phyloP scores from a whole-genome alignment of 1,140 invertebrate genomes.

The Hylyphantes graminicola region DNA sequence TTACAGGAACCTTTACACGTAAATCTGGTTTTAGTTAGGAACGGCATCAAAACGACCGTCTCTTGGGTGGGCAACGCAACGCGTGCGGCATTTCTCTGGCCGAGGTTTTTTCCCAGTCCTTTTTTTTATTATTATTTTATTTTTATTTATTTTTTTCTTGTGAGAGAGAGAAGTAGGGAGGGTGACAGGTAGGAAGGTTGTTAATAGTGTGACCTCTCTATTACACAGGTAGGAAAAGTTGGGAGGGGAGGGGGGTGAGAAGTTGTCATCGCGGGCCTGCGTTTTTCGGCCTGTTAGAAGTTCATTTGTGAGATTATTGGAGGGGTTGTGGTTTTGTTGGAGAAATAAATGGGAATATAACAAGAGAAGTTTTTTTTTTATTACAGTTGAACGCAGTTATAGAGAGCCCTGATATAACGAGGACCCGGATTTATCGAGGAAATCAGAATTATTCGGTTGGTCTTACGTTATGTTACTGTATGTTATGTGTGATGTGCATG shows the following conservation, averaged over 20 bases:
- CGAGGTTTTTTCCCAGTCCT: background rate
- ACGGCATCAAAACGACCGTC: background rate
- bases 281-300: background rate
- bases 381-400: no score
- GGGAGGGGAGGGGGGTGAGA: background rate
- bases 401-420: no score
- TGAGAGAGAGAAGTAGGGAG: background rate
- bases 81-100: slow-evolving; percentile 39
- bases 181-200: slow-evolving; percentile 27
- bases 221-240: background rate
- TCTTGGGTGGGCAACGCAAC: slow-evolving; percentile 51
- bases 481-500: no score
- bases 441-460: no score
- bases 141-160: background rate
- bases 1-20: no score
- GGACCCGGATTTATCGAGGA: no score
- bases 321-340: no score
- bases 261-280: background rate
- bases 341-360: no score
- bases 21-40: no score
- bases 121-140: background rate
- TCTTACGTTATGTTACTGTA: no score
- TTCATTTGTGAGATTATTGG: no score
- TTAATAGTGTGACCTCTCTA: slow-evolving; percentile 52
- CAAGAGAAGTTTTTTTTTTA: no score